Conservation (phyloP, 2,113 vertebrate genomes). For the Pyxicephalus adspersus region DNA sequence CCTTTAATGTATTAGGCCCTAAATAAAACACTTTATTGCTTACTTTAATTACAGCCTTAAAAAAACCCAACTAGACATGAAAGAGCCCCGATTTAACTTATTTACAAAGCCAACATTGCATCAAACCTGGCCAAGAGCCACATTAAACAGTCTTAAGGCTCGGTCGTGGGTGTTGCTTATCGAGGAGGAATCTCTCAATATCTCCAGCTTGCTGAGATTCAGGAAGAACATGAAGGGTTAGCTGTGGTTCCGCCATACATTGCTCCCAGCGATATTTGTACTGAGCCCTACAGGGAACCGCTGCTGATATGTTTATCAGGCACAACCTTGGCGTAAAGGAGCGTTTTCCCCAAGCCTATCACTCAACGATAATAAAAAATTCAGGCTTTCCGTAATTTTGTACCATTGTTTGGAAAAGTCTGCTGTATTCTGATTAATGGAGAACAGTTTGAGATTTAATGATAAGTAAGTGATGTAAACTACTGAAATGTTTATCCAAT, state of each 20-base stretch:
- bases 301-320: slow-evolving; percentile 24
- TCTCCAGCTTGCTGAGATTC: slow-evolving; percentile 64
- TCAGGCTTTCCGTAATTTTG: slow-evolving; percentile 63
- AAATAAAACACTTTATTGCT: neutral
- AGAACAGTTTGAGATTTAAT: no score
- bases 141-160: slow-evolving; percentile 64
- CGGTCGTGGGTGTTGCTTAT: slow-evolving; percentile 64
- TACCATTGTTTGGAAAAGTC: slow-evolving; percentile 44
- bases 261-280: slow-evolving; percentile 31
- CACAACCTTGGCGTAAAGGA: slow-evolving; percentile 17
- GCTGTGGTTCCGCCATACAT: neutral
- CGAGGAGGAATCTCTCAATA: slow-evolving; percentile 64
- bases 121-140: slow-evolving; percentile 65
- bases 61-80: slow-evolving; percentile 45
- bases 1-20: neutral
- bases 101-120: slow-evolving; percentile 62
- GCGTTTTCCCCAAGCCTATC: slow-evolving; percentile 57
- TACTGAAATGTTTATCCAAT: no score
- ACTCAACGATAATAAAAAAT: slow-evolving; percentile 61
- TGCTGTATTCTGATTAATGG: no score
- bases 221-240: slow-evolving; percentile 57
- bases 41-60: neutral
- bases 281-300: neutral
- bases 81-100: slow-evolving; percentile 62
- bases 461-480: no score